Conservation (phyloP, 2,888 invertebrate genomes). For the Drosophila prolongata region DNA sequence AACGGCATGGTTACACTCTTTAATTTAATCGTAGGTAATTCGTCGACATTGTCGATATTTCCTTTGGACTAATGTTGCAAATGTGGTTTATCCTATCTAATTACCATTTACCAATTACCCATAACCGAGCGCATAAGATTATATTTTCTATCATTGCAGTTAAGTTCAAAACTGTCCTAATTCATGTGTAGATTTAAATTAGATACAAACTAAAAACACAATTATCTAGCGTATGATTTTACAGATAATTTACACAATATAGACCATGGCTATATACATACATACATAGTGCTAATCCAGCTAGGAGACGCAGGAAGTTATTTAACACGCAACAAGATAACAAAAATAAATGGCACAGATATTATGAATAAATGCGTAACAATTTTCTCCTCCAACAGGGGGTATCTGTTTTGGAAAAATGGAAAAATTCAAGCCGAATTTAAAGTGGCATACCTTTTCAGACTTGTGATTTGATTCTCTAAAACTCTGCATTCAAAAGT, state of each 20-base stretch:
- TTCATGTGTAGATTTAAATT: slow-evolving; percentile 57
- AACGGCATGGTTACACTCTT: slow-evolving; percentile 13
- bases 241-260: slow-evolving; percentile 42
- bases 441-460: no score
- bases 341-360: slow-evolving; percentile 71
- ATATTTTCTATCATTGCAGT: slow-evolving; percentile 31
- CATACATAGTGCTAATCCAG: slow-evolving; percentile 37
- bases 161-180: slow-evolving; percentile 69
- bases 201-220: slow-evolving; percentile 47
- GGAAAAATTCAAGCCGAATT: no score
- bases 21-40: slow-evolving; percentile 38
- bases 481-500: no score
- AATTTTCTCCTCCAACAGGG: slow-evolving; percentile 1
- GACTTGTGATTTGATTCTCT: no score
- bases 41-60: slow-evolving; percentile 37
- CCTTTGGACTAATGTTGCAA: slow-evolving; percentile 33
- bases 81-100: slow-evolving; percentile 45
- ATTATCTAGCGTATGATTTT: slow-evolving; percentile 48
- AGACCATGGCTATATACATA: slow-evolving; percentile 58
- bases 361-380: slow-evolving; percentile 51
- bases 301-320: slow-evolving; percentile 47
- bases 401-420: no score
- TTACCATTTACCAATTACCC: slow-evolving; percentile 31
- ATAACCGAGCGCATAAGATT: slow-evolving; percentile 30
- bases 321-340: slow-evolving; percentile 66